These are phyloP conservation scores for Neria commutata DNA, from an alignment of 2,888 invertebrate species.

Conservation along the genomic window DNA sequence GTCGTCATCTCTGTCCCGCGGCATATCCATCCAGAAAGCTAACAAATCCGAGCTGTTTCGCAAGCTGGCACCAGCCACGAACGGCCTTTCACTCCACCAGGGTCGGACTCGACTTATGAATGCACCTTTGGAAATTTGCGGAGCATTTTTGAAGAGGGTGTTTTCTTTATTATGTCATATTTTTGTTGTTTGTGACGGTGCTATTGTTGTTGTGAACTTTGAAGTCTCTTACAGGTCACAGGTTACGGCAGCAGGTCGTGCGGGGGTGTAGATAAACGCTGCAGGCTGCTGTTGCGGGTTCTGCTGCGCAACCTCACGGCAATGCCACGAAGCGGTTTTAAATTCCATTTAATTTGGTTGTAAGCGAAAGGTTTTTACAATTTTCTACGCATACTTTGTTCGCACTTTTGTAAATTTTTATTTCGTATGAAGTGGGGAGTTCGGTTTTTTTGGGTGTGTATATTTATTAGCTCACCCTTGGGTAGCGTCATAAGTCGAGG, in stretches of 20 bases:
- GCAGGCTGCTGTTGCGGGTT: slow-evolving; percentile 38
- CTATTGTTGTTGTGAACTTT: neutral
- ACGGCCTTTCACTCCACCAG: slow-evolving; percentile 2
- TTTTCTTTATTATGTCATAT: slow-evolving; percentile 1
- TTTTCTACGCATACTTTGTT: slow-evolving; percentile 55
- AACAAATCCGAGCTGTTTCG: neutral
- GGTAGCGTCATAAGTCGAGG: slow-evolving; percentile 10
- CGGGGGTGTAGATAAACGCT: slow-evolving; percentile 44
- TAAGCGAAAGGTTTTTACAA: slow-evolving; percentile 41
- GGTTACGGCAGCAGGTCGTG: slow-evolving; percentile 47
- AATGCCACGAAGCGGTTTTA: slow-evolving; percentile 56
- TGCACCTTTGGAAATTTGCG: neutral
- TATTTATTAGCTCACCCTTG: slow-evolving; percentile 16
- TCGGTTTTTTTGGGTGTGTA: slow-evolving; percentile 19
- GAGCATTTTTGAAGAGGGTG: slow-evolving; percentile 12
- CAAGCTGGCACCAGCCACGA: neutral
- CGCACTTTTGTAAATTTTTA: slow-evolving; percentile 59
- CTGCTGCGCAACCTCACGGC: slow-evolving; percentile 25
- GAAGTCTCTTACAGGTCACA: slow-evolving; percentile 32
- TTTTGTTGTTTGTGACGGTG: slow-evolving; percentile 23
- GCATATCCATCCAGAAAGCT: neutral
- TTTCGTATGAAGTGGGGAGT: no score
- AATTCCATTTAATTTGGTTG: slow-evolving; percentile 61
- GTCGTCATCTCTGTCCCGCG: no score
- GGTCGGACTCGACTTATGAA: neutral